Evolutionary conservation across 2,797 vertebrate species (phyloP).

Genomic region (Nothura maculosa): DNA sequence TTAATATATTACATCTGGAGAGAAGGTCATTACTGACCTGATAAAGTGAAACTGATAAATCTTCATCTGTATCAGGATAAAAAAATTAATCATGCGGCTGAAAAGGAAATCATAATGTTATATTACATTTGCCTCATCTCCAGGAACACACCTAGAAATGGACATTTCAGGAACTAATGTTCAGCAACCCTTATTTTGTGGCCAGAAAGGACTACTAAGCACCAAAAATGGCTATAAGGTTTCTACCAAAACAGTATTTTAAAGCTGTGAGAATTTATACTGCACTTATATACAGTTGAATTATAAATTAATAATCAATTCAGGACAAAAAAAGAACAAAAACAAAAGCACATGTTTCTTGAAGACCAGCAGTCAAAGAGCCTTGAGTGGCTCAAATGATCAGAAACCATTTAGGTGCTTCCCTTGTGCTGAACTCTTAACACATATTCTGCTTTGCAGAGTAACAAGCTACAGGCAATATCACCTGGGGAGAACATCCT

Average conservation of each 20-base stretch:
- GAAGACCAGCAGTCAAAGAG: background rate
- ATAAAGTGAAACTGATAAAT: conserved; percentile 62
- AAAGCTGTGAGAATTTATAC: background rate
- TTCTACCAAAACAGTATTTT: background rate
- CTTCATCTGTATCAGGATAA: conserved; percentile 15
- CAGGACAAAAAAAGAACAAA: background rate
- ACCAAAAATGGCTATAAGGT: background rate
- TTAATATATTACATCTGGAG: conserved; percentile 31
- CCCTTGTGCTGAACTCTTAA: background rate
- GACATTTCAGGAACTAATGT: background rate
- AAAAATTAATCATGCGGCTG: conserved; percentile 26
- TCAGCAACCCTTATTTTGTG: background rate
- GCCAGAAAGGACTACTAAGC: background rate
- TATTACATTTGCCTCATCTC: background rate
- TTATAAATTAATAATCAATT: conserved; percentile 14
- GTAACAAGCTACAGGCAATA: background rate
- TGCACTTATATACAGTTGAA: conserved; percentile 21
- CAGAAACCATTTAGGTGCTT: background rate
- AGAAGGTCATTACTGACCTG: conserved; percentile 35
- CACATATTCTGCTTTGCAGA: background rate
- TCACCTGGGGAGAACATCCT: background rate
- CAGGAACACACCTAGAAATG: background rate
- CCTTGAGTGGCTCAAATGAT: background rate
- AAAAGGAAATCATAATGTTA: conserved; percentile 31
- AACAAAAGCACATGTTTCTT: background rate